These are phyloP conservation scores for Gorsachius magnificus DNA, from an alignment of 2,797 vertebrate genomes.

Conservation along the genomic window DNA sequence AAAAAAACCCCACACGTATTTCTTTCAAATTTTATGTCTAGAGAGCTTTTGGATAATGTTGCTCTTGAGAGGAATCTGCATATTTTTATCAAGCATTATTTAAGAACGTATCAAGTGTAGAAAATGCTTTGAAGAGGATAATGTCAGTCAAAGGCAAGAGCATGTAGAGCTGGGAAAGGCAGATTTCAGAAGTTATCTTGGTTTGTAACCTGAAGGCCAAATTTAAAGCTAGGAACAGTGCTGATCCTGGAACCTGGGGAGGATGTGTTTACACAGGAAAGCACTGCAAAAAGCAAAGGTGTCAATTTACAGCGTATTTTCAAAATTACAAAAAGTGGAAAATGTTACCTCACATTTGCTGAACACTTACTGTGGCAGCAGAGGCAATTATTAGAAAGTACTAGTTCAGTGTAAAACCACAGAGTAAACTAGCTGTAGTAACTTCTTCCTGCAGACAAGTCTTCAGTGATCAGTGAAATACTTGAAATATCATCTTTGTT, in stretches of 20 bases:
- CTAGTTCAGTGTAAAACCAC: background rate
- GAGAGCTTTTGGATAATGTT: background rate
- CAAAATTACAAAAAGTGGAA: background rate
- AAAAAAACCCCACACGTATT: rapidly evolving
- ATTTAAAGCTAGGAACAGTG: background rate
- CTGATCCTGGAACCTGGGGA: background rate
- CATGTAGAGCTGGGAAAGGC: background rate
- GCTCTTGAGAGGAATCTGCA: background rate
- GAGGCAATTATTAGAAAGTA: background rate
- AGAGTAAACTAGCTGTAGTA: background rate
- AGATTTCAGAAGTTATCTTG: background rate
- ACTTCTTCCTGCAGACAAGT: background rate
- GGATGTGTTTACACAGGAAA: background rate
- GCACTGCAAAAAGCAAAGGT: background rate
- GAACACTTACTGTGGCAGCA: background rate
- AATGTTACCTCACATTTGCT: background rate
- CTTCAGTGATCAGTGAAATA: background rate
- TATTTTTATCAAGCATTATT: background rate
- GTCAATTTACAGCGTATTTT: background rate
- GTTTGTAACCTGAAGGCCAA: background rate
- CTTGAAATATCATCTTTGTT: background rate
- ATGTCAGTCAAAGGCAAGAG: background rate
- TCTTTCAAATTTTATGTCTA: background rate
- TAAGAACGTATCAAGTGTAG: background rate
- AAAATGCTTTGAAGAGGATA: background rate